These are phyloP conservation scores for Formica aserva DNA, from an alignment of 2,888 invertebrate species.

Conservation along the genomic window DNA sequence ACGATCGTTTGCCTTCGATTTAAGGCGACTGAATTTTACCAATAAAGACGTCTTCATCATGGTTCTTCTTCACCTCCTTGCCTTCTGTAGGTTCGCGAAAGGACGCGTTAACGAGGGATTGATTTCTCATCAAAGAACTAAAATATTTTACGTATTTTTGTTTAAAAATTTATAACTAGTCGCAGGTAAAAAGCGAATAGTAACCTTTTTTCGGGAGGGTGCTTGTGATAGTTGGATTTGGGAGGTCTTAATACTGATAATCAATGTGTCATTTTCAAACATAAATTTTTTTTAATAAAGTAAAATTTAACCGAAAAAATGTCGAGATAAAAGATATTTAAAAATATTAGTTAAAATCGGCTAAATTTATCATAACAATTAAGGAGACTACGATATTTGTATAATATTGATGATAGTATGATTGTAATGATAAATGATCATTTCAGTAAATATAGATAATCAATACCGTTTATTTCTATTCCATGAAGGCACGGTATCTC, in stretches of 20 bases:
- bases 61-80: slow-evolving; percentile 3
- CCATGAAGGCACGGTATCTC: not conserved
- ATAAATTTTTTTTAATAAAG: not conserved
- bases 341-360: not conserved
- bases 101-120: slow-evolving; percentile 44
- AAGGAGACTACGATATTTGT: not conserved
- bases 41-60: slow-evolving; percentile 30
- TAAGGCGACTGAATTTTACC: slow-evolving; percentile 25
- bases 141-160: slow-evolving; percentile 31
- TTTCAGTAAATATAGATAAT: not conserved
- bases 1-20: slow-evolving; percentile 49
- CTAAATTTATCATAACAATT: not conserved
- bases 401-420: not conserved
- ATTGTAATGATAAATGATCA: not conserved
- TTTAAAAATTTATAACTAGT: slow-evolving; percentile 43
- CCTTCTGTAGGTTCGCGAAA: not conserved
- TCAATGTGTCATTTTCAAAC: not conserved
- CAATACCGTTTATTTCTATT: not conserved
- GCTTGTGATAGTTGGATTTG: slow-evolving; percentile 29
- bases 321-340: not conserved
- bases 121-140: slow-evolving; percentile 20
- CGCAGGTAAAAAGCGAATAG: not conserved
- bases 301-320: not conserved
- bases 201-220: not conserved
- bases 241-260: slow-evolving; percentile 23